Evolutionary conservation across 2,888 invertebrate genomes (phyloP).

Genomic region (Phoenoteleia sp.): DNA sequence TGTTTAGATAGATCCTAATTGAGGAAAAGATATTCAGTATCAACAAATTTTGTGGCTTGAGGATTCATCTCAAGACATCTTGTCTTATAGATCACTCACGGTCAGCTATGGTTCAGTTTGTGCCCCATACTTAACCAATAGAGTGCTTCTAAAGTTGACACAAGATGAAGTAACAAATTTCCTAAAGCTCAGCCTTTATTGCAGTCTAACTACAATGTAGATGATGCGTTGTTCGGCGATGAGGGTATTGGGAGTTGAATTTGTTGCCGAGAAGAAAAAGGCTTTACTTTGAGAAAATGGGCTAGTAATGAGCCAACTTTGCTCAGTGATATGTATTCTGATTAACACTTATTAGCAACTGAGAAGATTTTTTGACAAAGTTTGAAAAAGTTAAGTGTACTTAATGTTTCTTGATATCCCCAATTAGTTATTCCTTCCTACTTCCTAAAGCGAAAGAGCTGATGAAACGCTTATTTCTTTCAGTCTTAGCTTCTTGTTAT

Average conservation of each 20-base stretch:
- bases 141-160: background rate
- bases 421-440: too few relatives aligned
- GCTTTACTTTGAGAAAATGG: background rate
- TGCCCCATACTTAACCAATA: background rate
- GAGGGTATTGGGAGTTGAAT: too few relatives aligned
- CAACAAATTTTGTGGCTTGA: background rate
- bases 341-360: background rate
- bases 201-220: background rate
- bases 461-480: background rate
- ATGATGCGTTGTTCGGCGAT: too few relatives aligned
- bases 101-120: background rate
- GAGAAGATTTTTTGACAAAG: background rate
- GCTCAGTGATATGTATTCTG: background rate
- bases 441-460: too few relatives aligned
- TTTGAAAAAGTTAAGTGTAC: background rate
- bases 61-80: background rate
- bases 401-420: background rate
- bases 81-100: background rate
- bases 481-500: background rate
- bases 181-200: background rate
- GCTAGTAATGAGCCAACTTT: background rate
- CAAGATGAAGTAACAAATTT: background rate
- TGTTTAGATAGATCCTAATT: background rate
- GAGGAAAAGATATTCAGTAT: background rate
- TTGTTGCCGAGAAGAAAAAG: background rate